phyloP scores from a whole-genome alignment of 2,113 vertebrate genomes.

The Callionymus lyra region DNA sequence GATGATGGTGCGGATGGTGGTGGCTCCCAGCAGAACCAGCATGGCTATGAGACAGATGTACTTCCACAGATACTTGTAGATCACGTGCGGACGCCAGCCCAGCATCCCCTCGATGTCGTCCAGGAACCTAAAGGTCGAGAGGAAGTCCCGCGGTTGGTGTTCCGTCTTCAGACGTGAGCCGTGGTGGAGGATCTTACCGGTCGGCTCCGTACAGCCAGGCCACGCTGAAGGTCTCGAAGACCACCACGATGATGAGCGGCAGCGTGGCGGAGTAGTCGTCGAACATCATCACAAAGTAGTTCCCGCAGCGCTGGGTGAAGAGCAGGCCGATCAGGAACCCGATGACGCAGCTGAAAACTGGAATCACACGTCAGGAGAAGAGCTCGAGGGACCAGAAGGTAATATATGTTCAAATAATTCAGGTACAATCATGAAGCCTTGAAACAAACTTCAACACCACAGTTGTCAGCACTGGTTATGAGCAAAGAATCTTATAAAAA shows the following conservation, averaged over 20 bases:
- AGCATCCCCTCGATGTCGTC: slow-evolving; percentile 67
- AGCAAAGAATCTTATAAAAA: too few relatives aligned
- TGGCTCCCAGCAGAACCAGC: slow-evolving; percentile 65
- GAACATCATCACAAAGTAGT: slow-evolving; percentile 78
- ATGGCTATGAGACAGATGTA: slow-evolving; percentile 67
- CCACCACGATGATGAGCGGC: slow-evolving; percentile 70
- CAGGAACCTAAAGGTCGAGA: slow-evolving; percentile 62
- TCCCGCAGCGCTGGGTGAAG: slow-evolving; percentile 72
- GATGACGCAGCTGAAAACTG: slow-evolving; percentile 61
- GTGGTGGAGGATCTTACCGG: slow-evolving; percentile 57
- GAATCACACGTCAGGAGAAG: too few relatives aligned
- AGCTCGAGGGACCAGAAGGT: too few relatives aligned
- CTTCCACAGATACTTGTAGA: slow-evolving; percentile 74
- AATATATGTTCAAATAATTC: too few relatives aligned
- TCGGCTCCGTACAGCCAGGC: slow-evolving; percentile 76
- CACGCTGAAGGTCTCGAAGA: slow-evolving; percentile 72
- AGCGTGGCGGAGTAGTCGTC: slow-evolving; percentile 71
- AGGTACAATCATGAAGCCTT: neutral
- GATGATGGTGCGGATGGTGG: slow-evolving; percentile 49
- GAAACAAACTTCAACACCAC: too few relatives aligned
- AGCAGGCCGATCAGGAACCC: slow-evolving; percentile 71
- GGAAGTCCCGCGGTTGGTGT: neutral
- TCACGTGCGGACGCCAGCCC: slow-evolving; percentile 53
- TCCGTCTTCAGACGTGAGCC: neutral
- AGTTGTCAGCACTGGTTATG: neutral